A percentile compares a stretch with the other conserved stretches of the same genome.
These are phyloP conservation scores for Meiosimyza decipiens DNA, from an alignment of 2,888 invertebrate species.

Conservation along the genomic window DNA sequence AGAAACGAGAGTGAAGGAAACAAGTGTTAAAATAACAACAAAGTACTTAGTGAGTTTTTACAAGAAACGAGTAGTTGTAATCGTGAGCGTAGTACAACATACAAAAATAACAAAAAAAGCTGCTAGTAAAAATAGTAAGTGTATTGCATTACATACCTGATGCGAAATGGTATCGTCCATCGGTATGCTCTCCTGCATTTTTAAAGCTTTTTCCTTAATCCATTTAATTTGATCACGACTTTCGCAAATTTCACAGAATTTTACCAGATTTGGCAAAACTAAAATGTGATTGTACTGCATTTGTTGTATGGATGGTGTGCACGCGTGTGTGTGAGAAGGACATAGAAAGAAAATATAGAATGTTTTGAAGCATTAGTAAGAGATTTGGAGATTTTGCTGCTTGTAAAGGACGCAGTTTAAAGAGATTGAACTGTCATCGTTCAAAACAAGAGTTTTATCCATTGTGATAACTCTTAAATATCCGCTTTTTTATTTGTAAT, in stretches of 20 bases:
- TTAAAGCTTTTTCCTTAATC: conserved; percentile 79
- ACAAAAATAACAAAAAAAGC: background rate
- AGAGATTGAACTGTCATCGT: background rate
- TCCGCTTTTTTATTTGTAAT: no score
- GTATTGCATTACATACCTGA: conserved; percentile 66
- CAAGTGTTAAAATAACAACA: background rate
- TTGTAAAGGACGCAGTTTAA: background rate
- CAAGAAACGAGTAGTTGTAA: conserved; percentile 1
- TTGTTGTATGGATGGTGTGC: background rate
- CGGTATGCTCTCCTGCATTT: conserved; percentile 74
- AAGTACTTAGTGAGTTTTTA: background rate
- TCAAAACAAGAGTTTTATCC: background rate
- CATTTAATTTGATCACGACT: conserved; percentile 82
- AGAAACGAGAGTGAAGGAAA: background rate
- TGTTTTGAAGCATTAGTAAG: conserved; percentile 35
- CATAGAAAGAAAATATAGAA: conserved; percentile 35
- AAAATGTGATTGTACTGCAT: conserved; percentile 68
- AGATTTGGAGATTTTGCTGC: background rate
- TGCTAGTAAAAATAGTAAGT: background rate
- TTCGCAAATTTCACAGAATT: conserved; percentile 81
- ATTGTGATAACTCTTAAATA: background rate
- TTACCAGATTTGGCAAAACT: conserved; percentile 74
- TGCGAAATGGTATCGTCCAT: conserved; percentile 81
- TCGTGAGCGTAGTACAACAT: background rate
- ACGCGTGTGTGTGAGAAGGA: no score